Percentiles rank a stretch among this genome's conserved stretches.
phyloP scores from a whole-genome alignment of 2,113 vertebrate species.

The Chloebia gouldiae region DNA sequence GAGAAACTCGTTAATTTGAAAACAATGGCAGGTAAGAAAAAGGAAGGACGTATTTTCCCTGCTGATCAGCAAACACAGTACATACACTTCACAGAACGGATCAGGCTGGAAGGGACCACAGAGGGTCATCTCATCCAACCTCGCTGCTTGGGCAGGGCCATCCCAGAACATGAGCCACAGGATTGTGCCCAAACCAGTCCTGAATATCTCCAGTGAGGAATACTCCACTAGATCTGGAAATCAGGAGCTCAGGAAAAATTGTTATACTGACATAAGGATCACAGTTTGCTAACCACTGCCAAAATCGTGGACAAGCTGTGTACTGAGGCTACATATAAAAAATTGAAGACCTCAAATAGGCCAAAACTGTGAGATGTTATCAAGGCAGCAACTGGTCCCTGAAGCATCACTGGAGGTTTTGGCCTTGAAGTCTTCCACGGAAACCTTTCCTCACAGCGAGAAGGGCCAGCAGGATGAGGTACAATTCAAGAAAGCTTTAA shows the following conservation, averaged over 20 bases:
- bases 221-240: not conserved
- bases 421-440: not conserved
- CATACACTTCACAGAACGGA: not conserved
- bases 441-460: not conserved
- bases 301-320: rapidly evolving
- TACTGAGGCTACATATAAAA: not conserved
- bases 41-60: rapidly evolving
- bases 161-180: not conserved
- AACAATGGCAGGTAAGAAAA: not conserved
- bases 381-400: not conserved
- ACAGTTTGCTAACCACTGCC: not conserved
- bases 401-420: not conserved
- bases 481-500: not conserved
- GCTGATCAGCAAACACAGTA: not conserved
- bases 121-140: not conserved
- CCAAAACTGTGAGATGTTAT: not conserved
- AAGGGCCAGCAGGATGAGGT: rapidly evolving
- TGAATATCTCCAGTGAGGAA: not conserved
- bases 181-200: not conserved
- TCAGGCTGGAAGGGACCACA: not conserved
- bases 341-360: not conserved
- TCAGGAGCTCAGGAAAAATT: not conserved
- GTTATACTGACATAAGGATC: not conserved
- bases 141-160: too few species aligned
- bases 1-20: not conserved